Evolutionary conservation across 2,113 vertebrate species (phyloP), one percentile per base, ranked within the genome.

Genomic region (Nanorana parkeri): DNA sequence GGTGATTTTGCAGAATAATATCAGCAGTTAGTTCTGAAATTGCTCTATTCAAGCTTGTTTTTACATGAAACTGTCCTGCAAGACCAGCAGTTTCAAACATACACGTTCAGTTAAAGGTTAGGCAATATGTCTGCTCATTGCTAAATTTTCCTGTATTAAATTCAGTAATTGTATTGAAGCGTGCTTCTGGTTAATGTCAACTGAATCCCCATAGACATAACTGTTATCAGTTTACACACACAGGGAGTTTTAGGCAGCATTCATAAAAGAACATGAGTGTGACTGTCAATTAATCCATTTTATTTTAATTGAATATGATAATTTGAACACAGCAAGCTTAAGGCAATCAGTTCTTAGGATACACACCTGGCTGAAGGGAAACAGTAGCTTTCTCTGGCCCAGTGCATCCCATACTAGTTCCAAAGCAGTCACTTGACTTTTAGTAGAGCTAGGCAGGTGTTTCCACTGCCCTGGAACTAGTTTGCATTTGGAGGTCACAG

Each of bases 251-350:
- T 75, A 75, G 32, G 60, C 36, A 41, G 72, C 60, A 32, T 61
- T 28, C 32, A 60, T 74, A 58, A 74, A 56, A 74, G 55, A 74
- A 55, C 71, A 74, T 58, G 58, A 58, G 60, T 60, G 54, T 36
- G 29, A 41, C 72, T 58, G 55, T 41, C 72, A 36, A 58, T 71
- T 71, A 71, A 54, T 71, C 68, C 68, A 60, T 36, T 61, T 75
- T 60, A 32, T 60, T 75, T 75, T 61, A 75, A 75, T 75, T 75
- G 72, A 56, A 61, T 75, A 75, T 75, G 72, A 56, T 75, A 75
- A 75, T 75, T 75, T 41, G 56, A 75, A 21, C 55, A 41, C 72
- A 75, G 36, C 20, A 61, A 75, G 54, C 72, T 75, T 75, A 60
- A 60, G 41, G 13, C 8, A 47, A 2, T 47, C 41, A 47, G 41